Evolutionary conservation across 1,140 invertebrate species (phyloP).

Genomic region (Vanessa atalanta): DNA sequence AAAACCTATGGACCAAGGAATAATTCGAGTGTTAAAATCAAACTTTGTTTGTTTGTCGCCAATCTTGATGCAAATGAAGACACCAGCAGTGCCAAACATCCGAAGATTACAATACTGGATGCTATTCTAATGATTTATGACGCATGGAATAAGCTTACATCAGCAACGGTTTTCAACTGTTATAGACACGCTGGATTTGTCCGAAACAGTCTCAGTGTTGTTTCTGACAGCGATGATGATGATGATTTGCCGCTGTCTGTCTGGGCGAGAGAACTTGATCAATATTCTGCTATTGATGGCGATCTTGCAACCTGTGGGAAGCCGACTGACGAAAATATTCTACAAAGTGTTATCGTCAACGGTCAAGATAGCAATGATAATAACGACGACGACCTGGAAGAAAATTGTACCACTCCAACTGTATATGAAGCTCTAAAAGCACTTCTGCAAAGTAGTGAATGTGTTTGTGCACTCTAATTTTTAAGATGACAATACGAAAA

Average conservation of each 20-base stretch:
- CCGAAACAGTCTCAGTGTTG: slow-evolving; percentile 24
- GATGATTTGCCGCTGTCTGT: slow-evolving; percentile 45
- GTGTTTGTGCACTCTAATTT: slow-evolving; percentile 51
- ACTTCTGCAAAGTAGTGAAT: slow-evolving; percentile 46
- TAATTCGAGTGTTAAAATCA: slow-evolving; percentile 43
- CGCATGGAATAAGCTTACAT: slow-evolving; percentile 41
- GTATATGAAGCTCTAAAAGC: slow-evolving; percentile 50
- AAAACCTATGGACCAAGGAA: slow-evolving; percentile 43
- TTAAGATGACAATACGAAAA: slow-evolving; percentile 50
- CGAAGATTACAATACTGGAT: slow-evolving; percentile 44
- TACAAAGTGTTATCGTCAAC: slow-evolving; percentile 46
- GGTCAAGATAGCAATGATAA: slow-evolving; percentile 44
- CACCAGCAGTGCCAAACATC: slow-evolving; percentile 22
- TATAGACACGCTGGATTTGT: slow-evolving; percentile 46
- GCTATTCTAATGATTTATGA: slow-evolving; percentile 51
- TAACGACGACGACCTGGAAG: slow-evolving; percentile 40
- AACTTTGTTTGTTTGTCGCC: slow-evolving; percentile 35
- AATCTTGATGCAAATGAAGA: slow-evolving; percentile 18
- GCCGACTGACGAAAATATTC: slow-evolving; percentile 51
- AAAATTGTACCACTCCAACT: slow-evolving; percentile 42
- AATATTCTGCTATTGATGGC: slow-evolving; percentile 50
- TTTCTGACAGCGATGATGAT: slow-evolving; percentile 30
- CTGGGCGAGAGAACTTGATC: slow-evolving; percentile 46
- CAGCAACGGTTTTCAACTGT: slow-evolving; percentile 43
- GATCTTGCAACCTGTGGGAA: slow-evolving; percentile 51